Percentiles rank a stretch among this genome's conserved stretches.
Evolutionary conservation across 2,888 invertebrate species (phyloP).

Genomic region (Sinotaia quadrata): DNA sequence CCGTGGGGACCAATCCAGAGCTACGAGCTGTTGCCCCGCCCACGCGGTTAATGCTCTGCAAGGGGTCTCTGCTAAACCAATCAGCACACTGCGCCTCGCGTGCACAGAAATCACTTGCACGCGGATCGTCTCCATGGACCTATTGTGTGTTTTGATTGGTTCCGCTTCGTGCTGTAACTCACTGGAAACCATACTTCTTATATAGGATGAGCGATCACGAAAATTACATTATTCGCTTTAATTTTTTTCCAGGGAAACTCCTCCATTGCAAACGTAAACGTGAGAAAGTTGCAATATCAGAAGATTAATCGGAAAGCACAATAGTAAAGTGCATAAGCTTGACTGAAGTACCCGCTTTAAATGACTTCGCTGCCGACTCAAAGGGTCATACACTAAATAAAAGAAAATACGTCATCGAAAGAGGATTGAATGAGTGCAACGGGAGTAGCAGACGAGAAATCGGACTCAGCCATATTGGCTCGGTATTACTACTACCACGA

Average conservation of each 20-base stretch:
- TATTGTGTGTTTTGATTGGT: constrained; percentile 43
- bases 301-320: constrained; percentile 15
- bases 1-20: not conserved
- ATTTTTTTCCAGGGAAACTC: constrained; percentile 42
- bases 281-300: constrained; percentile 27
- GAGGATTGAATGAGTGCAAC: constrained; percentile 26
- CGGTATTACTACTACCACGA: constrained; percentile 21
- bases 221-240: constrained; percentile 56
- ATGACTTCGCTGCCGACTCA: constrained; percentile 14
- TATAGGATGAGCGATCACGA: constrained; percentile 44
- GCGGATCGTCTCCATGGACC: constrained; percentile 13
- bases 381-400: not conserved
- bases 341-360: too few species aligned
- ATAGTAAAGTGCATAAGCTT: constrained; percentile 5
- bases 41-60: constrained; percentile 20
- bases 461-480: constrained; percentile 27
- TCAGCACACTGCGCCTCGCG: constrained; percentile 17
- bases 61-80: constrained; percentile 26
- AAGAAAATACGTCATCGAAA: not conserved
- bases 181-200: constrained; percentile 28
- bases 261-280: constrained; percentile 27
- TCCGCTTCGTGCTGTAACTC: constrained; percentile 26
- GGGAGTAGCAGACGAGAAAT: constrained; percentile 11
- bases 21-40: constrained; percentile 25
- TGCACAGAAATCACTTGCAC: not conserved